Percentiles rank a stretch among this genome's conserved stretches.
Conservation (phyloP, 2,797 vertebrate genomes). For the Anniella stebbinsi region DNA sequence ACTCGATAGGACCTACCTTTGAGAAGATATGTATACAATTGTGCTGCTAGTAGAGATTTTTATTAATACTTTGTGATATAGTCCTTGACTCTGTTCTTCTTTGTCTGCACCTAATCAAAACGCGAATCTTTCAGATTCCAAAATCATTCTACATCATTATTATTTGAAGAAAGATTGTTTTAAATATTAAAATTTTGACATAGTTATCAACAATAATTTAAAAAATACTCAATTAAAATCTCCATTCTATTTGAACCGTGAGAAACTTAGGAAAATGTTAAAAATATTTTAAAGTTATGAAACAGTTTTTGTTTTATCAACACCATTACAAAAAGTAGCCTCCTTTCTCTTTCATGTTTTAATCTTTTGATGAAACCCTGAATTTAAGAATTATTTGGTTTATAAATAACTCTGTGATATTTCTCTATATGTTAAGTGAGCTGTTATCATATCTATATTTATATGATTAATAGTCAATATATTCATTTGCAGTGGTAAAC, state of each 20-base stretch:
- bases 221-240: slow-evolving; percentile 11
- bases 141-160: slow-evolving; percentile 20
- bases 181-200: not conserved
- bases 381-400: slow-evolving; percentile 26
- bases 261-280: slow-evolving; percentile 11
- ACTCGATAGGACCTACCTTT: too few relatives aligned
- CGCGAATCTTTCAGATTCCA: slow-evolving; percentile 9
- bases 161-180: not conserved
- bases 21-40: too few relatives aligned
- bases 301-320: not conserved
- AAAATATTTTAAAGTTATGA: slow-evolving; percentile 26
- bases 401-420: slow-evolving; percentile 3
- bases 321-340: not conserved
- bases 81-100: slow-evolving; percentile 9
- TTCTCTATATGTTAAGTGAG: slow-evolving; percentile 4
- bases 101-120: slow-evolving; percentile 14
- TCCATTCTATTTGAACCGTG: slow-evolving; percentile 33
- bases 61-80: not conserved
- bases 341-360: slow-evolving; percentile 13
- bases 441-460: slow-evolving; percentile 1
- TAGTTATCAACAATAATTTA: not conserved
- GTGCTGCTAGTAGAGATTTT: not conserved
- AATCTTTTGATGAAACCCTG: slow-evolving; percentile 24
- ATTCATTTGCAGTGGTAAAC: not conserved
- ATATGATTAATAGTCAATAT: not conserved